Conservation (phyloP, 2,113 vertebrate genomes). For the Ictalurus punctatus region DNA sequence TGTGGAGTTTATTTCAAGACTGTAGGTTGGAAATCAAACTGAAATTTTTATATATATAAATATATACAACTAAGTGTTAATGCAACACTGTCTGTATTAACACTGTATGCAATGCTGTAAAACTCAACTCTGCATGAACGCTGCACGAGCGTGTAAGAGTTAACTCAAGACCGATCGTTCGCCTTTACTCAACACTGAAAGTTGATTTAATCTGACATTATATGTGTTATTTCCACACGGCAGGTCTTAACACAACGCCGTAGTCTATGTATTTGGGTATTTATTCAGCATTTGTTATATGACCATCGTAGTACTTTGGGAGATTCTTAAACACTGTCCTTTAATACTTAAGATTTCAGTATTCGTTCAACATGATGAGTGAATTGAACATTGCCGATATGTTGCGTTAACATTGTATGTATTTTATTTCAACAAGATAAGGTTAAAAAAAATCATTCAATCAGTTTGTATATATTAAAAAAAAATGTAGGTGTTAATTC, state of each 20-base stretch:
- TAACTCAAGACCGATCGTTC: neutral
- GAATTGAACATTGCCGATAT: neutral
- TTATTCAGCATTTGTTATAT: neutral
- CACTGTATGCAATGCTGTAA: neutral
- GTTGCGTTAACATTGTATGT: neutral
- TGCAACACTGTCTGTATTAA: too few relatives aligned
- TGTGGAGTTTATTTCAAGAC: neutral
- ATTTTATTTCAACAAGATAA: neutral
- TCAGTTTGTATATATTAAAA: neutral
- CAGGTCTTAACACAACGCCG: too few relatives aligned
- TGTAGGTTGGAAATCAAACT: neutral
- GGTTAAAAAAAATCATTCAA: too few relatives aligned
- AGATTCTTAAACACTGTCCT: neutral
- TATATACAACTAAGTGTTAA: too few relatives aligned
- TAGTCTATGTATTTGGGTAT: neutral
- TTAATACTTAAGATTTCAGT: neutral
- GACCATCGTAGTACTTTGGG: neutral
- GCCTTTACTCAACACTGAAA: neutral
- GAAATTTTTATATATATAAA: too few relatives aligned
- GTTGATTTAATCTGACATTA: neutral
- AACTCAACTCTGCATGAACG: too few relatives aligned
- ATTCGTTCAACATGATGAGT: neutral
- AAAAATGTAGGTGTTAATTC: neutral
- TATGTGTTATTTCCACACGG: neutral
- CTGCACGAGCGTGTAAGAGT: neutral